Percentiles rank a stretch among this genome's conserved stretches.
Evolutionary conservation across 2,113 vertebrate species (phyloP).

Genomic region (Notiomystis cincta): DNA sequence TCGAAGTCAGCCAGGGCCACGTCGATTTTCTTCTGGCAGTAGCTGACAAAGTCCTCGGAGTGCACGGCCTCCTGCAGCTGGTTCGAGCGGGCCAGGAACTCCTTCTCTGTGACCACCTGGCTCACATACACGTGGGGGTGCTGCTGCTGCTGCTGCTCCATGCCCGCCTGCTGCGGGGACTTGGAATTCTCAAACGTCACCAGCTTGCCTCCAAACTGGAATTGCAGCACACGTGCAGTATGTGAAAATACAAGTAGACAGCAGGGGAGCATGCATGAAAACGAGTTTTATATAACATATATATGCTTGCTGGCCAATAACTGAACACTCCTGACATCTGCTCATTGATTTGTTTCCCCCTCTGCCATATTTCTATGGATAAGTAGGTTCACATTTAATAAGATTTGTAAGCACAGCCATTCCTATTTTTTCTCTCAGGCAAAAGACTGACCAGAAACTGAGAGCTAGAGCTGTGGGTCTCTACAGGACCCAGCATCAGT

Average conservation of each 20-base stretch:
- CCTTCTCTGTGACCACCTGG: conserved; percentile 90
- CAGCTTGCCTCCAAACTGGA: conserved; percentile 93
- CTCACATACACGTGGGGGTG: conserved; percentile 80
- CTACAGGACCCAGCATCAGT: not conserved
- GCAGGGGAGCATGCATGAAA: not conserved
- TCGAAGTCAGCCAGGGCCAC: conserved; percentile 85
- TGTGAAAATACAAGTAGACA: not conserved
- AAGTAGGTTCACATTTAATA: not conserved
- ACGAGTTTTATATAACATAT: not conserved
- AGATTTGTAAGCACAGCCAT: not conserved
- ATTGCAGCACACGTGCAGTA: not conserved
- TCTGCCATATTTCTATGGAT: not conserved
- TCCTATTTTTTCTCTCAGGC: not conserved
- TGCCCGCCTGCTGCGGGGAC: conserved; percentile 70
- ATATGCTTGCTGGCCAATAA: not conserved
- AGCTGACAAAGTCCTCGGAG: conserved; percentile 79
- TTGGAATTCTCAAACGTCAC: conserved; percentile 83
- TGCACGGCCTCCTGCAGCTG: conserved; percentile 86
- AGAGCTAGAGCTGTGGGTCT: not conserved
- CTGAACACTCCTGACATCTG: not conserved
- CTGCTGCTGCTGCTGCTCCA: conserved; percentile 70
- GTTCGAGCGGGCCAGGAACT: conserved; percentile 82
- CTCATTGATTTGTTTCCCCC: not conserved
- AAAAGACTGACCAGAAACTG: not conserved
- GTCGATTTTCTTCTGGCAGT: conserved; percentile 88